Percentiles rank a stretch among this genome's conserved stretches.
Evolutionary conservation across 2,113 vertebrate genomes (phyloP).

Genomic region (Nematolebias whitei): DNA sequence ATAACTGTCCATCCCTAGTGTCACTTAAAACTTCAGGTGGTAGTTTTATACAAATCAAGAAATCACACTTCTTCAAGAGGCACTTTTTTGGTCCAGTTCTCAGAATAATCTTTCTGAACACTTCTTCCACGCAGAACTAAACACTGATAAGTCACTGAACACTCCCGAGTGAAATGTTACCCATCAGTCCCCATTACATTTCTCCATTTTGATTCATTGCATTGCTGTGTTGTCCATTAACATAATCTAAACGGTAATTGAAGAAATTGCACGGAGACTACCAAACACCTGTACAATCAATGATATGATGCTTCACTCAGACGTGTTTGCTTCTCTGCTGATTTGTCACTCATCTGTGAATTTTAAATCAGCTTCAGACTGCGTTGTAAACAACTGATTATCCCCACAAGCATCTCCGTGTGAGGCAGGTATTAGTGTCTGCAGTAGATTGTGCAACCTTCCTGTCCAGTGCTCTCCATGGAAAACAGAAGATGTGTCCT

Average conservation of each 20-base stretch:
- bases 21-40: neutral
- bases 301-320: neutral
- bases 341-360: slow-evolving; percentile 11
- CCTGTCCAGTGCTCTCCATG: slow-evolving; percentile 11
- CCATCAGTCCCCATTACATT: slow-evolving; percentile 12
- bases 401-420: slow-evolving; percentile 4
- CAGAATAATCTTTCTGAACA: neutral
- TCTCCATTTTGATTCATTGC: slow-evolving; percentile 1
- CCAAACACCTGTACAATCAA: neutral
- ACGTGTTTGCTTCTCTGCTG: neutral
- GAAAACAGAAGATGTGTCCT: slow-evolving; percentile 45
- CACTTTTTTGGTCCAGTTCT: neutral
- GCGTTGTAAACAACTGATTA: slow-evolving; percentile 38
- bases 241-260: slow-evolving; percentile 3
- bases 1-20: too few relatives aligned
- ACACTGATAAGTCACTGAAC: slow-evolving; percentile 18
- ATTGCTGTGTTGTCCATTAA: neutral
- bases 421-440: slow-evolving; percentile 25
- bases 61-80: neutral
- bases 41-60: neutral
- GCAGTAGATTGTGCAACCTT: too few relatives aligned
- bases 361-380: neutral
- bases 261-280: neutral
- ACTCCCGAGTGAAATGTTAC: slow-evolving; percentile 10
- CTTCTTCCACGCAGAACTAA: slow-evolving; percentile 3